These are phyloP conservation scores for Bembecia ichneumoniformis DNA, from an alignment of 2,888 invertebrate genomes.

Conservation along the genomic window DNA sequence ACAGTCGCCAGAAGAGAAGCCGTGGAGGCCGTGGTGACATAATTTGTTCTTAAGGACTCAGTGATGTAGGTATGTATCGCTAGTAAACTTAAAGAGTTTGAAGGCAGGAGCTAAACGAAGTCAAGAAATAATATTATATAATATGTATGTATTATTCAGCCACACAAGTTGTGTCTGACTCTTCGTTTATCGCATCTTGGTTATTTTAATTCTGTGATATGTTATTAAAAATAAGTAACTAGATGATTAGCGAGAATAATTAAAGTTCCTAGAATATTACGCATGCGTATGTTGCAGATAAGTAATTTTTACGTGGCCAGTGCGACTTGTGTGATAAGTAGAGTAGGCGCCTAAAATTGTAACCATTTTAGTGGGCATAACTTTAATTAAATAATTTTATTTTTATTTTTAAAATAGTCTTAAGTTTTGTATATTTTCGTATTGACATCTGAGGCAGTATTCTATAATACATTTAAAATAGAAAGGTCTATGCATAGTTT, in stretches of 20 bases:
- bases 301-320: constrained; percentile 6
- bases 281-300: neutral
- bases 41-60: constrained; percentile 21
- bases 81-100: constrained; percentile 17
- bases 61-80: constrained; percentile 26
- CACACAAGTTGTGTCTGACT: too few relatives aligned
- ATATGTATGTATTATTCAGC: too few relatives aligned
- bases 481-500: too few relatives aligned
- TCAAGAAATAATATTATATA: too few relatives aligned
- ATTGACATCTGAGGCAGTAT: constrained; percentile 70
- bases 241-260: constrained; percentile 28
- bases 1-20: constrained; percentile 77
- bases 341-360: neutral
- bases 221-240: constrained; percentile 14
- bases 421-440: constrained; percentile 36
- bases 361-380: neutral
- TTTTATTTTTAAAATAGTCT: constrained; percentile 6
- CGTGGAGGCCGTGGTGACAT: constrained; percentile 86
- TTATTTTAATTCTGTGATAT: too few relatives aligned
- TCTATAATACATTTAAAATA: constrained; percentile 23
- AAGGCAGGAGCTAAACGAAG: constrained; percentile 9
- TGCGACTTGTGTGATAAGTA: constrained; percentile 5
- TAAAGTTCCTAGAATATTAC: constrained; percentile 8
- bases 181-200: too few relatives aligned
- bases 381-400: neutral